A percentile compares a stretch with the other conserved stretches of the same genome.
phyloP scores from a whole-genome alignment of 2,888 invertebrate species.

The Scrobipalpa costella region DNA sequence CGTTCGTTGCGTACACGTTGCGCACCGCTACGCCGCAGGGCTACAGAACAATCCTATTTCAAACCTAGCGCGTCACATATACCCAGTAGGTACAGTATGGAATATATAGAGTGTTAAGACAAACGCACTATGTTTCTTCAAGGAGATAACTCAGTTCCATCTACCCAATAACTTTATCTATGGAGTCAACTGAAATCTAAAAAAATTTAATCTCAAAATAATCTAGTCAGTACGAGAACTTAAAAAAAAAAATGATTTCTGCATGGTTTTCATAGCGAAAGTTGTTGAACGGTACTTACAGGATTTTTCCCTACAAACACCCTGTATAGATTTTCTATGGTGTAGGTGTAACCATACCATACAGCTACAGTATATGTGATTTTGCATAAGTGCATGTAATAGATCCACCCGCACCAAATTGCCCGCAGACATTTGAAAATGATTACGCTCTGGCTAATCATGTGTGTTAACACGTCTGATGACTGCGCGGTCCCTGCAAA shows the following conservation, averaged over 20 bases:
- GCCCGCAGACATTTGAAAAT: neutral
- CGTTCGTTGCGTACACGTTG: conserved; percentile 4
- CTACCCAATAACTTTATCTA: too few relatives aligned
- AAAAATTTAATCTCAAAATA: too few relatives aligned
- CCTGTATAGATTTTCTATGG: too few relatives aligned
- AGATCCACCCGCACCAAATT: neutral
- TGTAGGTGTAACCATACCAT: neutral
- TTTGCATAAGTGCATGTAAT: neutral
- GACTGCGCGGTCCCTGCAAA: neutral
- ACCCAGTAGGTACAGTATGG: neutral
- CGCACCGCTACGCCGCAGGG: conserved; percentile 6
- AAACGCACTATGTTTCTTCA: too few relatives aligned
- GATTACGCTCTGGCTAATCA: neutral
- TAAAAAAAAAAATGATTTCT: too few relatives aligned
- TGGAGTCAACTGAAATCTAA: too few relatives aligned
- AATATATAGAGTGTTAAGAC: neutral
- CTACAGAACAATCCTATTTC: conserved; percentile 16
- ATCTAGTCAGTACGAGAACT: too few relatives aligned
- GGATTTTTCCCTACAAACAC: too few relatives aligned
- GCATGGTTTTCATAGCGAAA: too few relatives aligned
- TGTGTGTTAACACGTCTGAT: neutral
- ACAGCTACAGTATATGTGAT: neutral
- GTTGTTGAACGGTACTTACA: too few relatives aligned
- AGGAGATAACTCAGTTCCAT: too few relatives aligned
- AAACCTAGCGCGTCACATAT: neutral